Conservation (phyloP, 2,113 vertebrate species). For the Antennarius striatus region DNA sequence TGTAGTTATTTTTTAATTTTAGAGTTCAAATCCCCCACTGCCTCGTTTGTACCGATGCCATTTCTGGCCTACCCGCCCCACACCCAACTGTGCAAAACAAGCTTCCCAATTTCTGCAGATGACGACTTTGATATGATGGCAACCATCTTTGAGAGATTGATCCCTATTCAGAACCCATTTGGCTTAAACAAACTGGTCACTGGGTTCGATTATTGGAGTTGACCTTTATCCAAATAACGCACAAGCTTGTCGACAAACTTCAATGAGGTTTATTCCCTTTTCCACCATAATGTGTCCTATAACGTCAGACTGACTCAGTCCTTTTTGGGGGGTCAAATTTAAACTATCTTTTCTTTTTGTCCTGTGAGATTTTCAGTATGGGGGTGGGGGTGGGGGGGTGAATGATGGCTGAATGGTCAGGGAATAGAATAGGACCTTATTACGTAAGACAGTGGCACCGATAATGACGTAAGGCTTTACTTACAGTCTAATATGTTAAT, state of each 20-base stretch:
- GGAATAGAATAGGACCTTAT: neutral
- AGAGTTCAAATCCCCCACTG: slow-evolving; percentile 35
- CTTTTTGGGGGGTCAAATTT: neutral
- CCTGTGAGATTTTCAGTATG: neutral
- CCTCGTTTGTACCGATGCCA: neutral
- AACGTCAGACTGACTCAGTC: too few species aligned
- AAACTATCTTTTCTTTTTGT: neutral
- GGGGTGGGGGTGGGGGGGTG: too few species aligned
- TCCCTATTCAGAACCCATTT: too few species aligned
- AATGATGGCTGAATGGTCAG: neutral
- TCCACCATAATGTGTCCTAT: slow-evolving; percentile 4
- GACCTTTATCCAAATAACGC: slow-evolving; percentile 35
- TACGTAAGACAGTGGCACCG: too few species aligned
- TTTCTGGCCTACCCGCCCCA: neutral
- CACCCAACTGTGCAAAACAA: slow-evolving; percentile 16
- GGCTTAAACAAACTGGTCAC: too few species aligned
- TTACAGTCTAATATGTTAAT: neutral
- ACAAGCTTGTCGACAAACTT: slow-evolving; percentile 59
- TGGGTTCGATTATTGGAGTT: slow-evolving; percentile 2
- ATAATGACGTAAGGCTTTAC: too few species aligned
- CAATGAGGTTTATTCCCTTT: slow-evolving; percentile 19
- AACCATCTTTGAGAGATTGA: too few species aligned
- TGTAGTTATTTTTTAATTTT: neutral
- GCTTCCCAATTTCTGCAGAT: slow-evolving; percentile 18
- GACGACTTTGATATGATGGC: neutral